Evolutionary conservation across 1,140 invertebrate genomes (phyloP).

Genomic region (Drosophila repletoides): DNA sequence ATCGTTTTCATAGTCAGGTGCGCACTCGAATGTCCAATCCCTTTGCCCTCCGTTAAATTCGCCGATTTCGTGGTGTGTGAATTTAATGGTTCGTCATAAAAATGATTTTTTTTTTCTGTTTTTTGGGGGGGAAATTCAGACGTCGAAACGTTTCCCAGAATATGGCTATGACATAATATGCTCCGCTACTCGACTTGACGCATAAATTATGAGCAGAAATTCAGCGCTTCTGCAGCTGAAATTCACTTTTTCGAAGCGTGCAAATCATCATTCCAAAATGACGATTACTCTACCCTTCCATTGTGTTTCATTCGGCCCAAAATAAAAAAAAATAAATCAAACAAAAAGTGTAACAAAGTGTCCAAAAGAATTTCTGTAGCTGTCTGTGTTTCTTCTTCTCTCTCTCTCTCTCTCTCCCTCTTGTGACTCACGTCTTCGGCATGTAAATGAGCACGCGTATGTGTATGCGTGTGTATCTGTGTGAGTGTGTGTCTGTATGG

Average conservation of each 20-base stretch:
- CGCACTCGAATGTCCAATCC: conserved; percentile 51
- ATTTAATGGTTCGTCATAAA: conserved; percentile 71
- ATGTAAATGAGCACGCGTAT: conserved; percentile 64
- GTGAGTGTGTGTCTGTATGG: conserved; percentile 1
- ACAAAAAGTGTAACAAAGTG: conserved; percentile 37
- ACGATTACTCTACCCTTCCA: conserved; percentile 5
- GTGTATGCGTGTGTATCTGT: background rate
- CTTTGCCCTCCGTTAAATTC: background rate
- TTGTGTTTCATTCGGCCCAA: conserved; percentile 14
- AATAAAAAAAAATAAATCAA: background rate
- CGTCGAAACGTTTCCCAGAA: conserved; percentile 55
- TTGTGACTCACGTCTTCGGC: conserved; percentile 65
- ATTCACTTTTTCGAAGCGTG: conserved; percentile 11
- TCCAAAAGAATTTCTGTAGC: conserved; percentile 26
- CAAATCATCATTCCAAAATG: conserved; percentile 30
- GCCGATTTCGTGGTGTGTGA: conserved; percentile 43
- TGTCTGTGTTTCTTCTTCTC: conserved; percentile 24
- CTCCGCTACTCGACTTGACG: too few relatives aligned
- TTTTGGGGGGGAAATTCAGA: conserved; percentile 39
- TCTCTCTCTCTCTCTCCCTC: conserved; percentile 21
- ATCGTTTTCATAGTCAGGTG: conserved; percentile 69
- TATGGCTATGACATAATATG: conserved; percentile 64
- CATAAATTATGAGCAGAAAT: conserved; percentile 65
- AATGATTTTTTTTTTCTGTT: conserved; percentile 50
- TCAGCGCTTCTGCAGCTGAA: background rate